Conservation (phyloP, 2,113 vertebrate genomes). For the Cyanoramphus novaezelandiae region DNA sequence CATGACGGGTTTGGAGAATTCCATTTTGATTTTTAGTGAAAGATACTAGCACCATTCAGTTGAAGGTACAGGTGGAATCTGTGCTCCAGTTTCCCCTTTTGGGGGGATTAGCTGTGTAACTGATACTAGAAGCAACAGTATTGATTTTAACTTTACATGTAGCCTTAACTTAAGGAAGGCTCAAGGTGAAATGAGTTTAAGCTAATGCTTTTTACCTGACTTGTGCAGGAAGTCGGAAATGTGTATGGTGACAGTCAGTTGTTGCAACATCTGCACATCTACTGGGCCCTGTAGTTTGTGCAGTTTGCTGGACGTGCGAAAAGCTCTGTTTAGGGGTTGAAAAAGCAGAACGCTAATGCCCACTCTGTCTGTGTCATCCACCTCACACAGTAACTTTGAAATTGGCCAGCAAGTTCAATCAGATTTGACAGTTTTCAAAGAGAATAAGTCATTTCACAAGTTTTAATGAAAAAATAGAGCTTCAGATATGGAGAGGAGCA, state of each 20-base stretch:
- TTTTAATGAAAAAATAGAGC: not conserved
- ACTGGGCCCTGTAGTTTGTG: not conserved
- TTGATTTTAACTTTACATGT: not conserved
- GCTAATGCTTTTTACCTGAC: not conserved
- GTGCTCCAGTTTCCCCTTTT: accelerated
- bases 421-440: not conserved
- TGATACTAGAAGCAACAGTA: not conserved
- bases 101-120: not conserved
- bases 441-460: not conserved
- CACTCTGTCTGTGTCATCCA: not conserved
- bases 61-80: not conserved
- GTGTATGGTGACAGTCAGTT: not conserved
- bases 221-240: not conserved
- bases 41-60: too few species aligned
- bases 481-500: not conserved
- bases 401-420: not conserved
- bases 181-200: not conserved
- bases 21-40: not conserved
- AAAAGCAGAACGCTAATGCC: not conserved
- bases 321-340: not conserved
- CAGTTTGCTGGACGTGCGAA: too few species aligned
- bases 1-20: not conserved
- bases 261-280: not conserved
- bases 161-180: not conserved
- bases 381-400: not conserved